Base-by-base conservation (phyloP, 2,797 vertebrate species). In the Anomalospiza imberbis region DNA sequence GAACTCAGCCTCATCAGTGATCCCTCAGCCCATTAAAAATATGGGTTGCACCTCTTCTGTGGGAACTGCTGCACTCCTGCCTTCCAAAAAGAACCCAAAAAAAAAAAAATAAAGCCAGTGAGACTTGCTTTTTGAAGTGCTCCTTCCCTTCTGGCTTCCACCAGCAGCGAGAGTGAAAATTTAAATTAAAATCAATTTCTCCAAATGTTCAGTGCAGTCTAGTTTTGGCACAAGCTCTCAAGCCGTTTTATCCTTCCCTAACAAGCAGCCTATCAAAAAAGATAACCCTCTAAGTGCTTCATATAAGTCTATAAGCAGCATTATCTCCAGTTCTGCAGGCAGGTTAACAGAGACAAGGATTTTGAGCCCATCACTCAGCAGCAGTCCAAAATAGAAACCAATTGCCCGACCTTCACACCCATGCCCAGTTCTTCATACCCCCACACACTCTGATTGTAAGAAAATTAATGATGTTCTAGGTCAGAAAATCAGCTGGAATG, bases 251-350 rank as follows among this genome's bases (percentile, higher is more conserved):
- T 93, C 85, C 87, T 88, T 84, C 85, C 63, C 85, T 95, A 96
- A 95, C 94, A 96, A 96, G 91, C 91, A 94, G 91, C 89, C 95
- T 94, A 96, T 95, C 92, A 90, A 91, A 96, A 95, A 84, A 88
- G 93, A 94, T 96, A 96, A 96, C 89, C 91, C 91, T 92, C 79
- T 67, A 93, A 95, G 91, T 94, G 94, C 93, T 90, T 92, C 91
- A 67, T 61, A 0, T 25, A 82, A 91, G 80, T 75, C 88, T 70
- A 7, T 51, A 90, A 95, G 92, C 83, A 91, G 91, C 74, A 82
- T 89, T 96, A 95, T 95, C 94, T 93, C 92, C 36, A 15, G 84
- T 93, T 94, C 25, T 91, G 85, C 87, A 95, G 91, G 89, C 38
- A 90, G 91, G 91, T 96, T 96, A 94, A 91, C 94, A 85, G 73